Evolutionary conservation across 2,797 vertebrate species (phyloP).

Genomic region (Cyprinella venusta): DNA sequence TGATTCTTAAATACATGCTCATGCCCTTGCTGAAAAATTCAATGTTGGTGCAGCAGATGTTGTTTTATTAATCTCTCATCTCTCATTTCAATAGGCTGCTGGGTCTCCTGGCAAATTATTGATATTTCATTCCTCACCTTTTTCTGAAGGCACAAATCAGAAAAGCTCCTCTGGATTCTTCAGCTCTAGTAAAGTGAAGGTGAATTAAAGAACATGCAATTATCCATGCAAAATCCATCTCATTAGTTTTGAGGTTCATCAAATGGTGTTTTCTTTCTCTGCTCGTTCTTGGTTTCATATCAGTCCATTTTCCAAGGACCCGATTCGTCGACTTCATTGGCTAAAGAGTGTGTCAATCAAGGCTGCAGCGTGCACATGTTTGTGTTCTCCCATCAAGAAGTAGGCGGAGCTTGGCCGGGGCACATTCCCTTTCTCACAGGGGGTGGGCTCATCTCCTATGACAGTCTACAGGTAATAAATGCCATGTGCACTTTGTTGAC

Average conservation of each 20-base stretch:
- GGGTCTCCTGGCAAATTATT: conserved; percentile 78
- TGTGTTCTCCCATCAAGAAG: conserved; percentile 75
- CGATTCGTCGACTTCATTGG: conserved; percentile 70
- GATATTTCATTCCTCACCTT: conserved; percentile 77
- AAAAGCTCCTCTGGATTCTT: conserved; percentile 74
- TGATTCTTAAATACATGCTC: neutral
- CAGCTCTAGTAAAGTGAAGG: conserved; percentile 77
- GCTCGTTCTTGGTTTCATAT: neutral
- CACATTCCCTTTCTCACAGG: conserved; percentile 78
- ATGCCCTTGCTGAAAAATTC: neutral
- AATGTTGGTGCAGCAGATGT: neutral
- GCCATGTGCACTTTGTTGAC: neutral
- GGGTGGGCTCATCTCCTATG: conserved; percentile 74
- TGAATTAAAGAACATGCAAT: conserved; percentile 27
- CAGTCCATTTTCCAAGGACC: conserved; percentile 80
- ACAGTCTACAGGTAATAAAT: conserved; percentile 75
- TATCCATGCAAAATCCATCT: neutral
- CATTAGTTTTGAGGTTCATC: neutral
- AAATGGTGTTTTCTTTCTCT: neutral
- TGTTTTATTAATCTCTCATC: neutral
- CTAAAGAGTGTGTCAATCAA: conserved; percentile 75
- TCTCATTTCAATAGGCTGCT: conserved; percentile 64
- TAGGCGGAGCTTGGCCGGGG: conserved; percentile 80
- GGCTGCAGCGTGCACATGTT: conserved; percentile 80
- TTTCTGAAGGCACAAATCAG: conserved; percentile 66